phyloP scores from a whole-genome alignment of 2,888 invertebrate species.

The Pristionchus exspectatus region DNA sequence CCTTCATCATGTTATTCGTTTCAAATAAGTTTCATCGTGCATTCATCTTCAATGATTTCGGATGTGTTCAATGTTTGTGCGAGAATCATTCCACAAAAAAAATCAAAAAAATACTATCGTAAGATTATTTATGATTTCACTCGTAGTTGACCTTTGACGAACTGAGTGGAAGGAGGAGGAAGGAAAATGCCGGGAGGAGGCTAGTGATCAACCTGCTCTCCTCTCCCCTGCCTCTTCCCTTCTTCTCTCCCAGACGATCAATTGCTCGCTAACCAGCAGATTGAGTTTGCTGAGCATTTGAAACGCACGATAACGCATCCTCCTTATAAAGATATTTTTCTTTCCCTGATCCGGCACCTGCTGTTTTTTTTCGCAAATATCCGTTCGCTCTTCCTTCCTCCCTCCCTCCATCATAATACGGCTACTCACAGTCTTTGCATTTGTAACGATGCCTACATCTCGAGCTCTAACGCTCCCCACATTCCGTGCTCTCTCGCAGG shows the following conservation, averaged over 20 bases:
- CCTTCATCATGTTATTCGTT: not conserved
- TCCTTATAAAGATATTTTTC: not conserved
- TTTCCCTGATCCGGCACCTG: not conserved
- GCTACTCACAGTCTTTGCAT: conserved; percentile 50
- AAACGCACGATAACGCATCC: no score
- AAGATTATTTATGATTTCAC: no score
- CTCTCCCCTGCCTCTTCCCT: no score
- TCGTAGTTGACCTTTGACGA: no score
- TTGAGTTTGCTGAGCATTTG: no score
- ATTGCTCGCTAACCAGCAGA: no score
- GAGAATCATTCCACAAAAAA: not conserved
- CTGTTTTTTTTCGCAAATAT: not conserved
- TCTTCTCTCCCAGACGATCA: no score
- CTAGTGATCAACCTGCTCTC: no score
- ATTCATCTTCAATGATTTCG: not conserved
- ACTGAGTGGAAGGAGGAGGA: no score
- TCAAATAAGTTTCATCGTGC: not conserved
- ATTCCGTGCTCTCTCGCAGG: not conserved
- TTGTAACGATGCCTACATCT: conserved; percentile 26
- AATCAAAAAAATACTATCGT: not conserved
- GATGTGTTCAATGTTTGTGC: not conserved
- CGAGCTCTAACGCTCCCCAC: not conserved
- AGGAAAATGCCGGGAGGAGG: no score
- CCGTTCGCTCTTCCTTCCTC: not conserved
- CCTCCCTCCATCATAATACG: conserved; percentile 31